Conservation (phyloP, 1,140 invertebrate species). For the Eueides isabella region DNA sequence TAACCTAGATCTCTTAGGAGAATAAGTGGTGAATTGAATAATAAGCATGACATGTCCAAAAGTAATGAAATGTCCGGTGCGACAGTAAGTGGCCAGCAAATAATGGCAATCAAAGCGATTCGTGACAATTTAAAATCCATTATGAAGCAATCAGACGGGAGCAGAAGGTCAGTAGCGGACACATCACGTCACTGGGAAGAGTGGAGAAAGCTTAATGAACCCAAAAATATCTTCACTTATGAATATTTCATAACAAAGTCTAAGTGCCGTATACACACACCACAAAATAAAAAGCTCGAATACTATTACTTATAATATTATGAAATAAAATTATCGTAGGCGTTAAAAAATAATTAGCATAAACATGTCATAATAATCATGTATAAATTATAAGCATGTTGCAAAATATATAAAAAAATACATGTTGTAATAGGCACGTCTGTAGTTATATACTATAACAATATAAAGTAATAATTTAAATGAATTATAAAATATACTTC, state of each 20-base stretch:
- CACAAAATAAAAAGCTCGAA: no score
- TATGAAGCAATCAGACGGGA: conserved; percentile 59
- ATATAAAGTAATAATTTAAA: not conserved
- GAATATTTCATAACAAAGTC: not conserved
- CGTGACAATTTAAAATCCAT: conserved; percentile 70
- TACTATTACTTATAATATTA: no score
- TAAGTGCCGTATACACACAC: not conserved
- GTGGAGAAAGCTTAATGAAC: conserved; percentile 25
- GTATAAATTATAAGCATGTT: no score
- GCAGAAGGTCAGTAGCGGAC: conserved; percentile 51
- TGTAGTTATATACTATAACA: not conserved
- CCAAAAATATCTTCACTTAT: not conserved
- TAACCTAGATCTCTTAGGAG: not conserved
- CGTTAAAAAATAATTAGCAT: no score
- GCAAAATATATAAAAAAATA: no score
- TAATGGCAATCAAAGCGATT: conserved; percentile 56
- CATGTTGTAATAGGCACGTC: no score
- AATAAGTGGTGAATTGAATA: conserved; percentile 44
- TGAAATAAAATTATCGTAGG: no score
- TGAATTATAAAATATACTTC: not conserved
- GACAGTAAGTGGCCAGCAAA: conserved; percentile 44
- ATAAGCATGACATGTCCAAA: conserved; percentile 44
- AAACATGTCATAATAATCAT: no score
- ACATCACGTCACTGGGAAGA: conserved; percentile 1
- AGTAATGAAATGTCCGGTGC: conserved; percentile 49